Evolutionary conservation across 2,888 invertebrate species (phyloP).

Genomic region (Capitulum mitella): DNA sequence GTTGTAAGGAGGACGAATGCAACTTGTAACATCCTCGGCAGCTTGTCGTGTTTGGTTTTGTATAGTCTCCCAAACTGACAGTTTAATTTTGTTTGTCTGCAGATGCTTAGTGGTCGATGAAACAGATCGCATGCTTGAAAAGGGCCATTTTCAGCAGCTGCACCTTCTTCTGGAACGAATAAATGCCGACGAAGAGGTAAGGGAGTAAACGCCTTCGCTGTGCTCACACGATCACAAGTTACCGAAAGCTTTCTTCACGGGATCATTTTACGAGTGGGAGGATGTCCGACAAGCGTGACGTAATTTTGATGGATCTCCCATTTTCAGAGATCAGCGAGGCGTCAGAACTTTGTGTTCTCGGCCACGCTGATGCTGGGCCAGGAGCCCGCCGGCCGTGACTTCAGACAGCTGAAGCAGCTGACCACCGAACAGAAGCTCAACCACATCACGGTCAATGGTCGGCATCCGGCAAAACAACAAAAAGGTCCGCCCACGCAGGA

Average conservation of each 20-base stretch:
- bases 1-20: too few relatives aligned
- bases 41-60: too few relatives aligned
- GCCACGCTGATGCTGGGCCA: conserved; percentile 92
- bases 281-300: too few relatives aligned
- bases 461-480: conserved; percentile 61
- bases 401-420: conserved; percentile 52
- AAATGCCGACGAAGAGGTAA: conserved; percentile 57
- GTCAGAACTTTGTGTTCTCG: conserved; percentile 95
- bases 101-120: conserved; percentile 94
- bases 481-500: not conserved
- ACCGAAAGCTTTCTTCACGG: too few relatives aligned
- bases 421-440: conserved; percentile 68
- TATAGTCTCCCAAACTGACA: too few relatives aligned
- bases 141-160: conserved; percentile 90
- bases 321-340: too few relatives aligned
- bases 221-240: too few relatives aligned
- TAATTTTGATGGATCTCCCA: too few relatives aligned
- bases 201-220: too few relatives aligned
- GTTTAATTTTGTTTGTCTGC: conserved; percentile 36
- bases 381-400: conserved; percentile 56
- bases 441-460: conserved; percentile 64
- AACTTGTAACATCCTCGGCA: too few relatives aligned
- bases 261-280: too few relatives aligned
- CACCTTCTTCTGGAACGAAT: conserved; percentile 68
- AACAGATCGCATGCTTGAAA: conserved; percentile 96